These are phyloP conservation scores for Geophilus truncorum DNA, from an alignment of 2,888 invertebrate species.

Conservation along the genomic window DNA sequence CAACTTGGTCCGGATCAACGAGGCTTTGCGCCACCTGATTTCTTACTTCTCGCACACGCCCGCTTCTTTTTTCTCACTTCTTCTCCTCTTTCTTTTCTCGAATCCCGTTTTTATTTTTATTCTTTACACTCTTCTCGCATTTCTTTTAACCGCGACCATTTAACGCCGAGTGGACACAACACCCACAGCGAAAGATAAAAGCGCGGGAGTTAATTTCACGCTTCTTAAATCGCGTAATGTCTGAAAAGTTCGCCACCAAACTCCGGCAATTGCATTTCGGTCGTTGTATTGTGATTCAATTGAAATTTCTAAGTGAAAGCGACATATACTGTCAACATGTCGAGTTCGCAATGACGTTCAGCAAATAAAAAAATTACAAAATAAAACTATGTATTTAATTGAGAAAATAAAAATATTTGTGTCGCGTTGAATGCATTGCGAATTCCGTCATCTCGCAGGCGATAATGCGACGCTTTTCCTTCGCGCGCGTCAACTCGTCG, in stretches of 20 bases:
- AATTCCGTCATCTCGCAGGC: background rate
- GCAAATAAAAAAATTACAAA: too few species aligned
- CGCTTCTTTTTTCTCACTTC: too few species aligned
- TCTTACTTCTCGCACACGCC: background rate
- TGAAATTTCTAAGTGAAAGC: background rate
- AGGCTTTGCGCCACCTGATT: background rate
- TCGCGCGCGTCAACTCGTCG: background rate
- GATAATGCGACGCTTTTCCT: slow-evolving; percentile 8
- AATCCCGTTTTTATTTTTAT: background rate
- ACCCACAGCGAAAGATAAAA: background rate
- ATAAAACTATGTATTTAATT: background rate
- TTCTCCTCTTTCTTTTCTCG: background rate
- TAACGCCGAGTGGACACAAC: background rate
- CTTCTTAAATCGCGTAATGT: background rate
- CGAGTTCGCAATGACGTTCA: too few species aligned
- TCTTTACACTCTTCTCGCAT: background rate
- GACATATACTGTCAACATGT: too few species aligned
- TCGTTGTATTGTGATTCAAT: background rate
- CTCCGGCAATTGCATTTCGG: background rate
- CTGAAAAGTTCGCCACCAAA: background rate
- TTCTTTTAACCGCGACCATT: background rate
- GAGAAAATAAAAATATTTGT: background rate
- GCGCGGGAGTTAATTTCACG: background rate
- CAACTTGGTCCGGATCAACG: slow-evolving; percentile 1
- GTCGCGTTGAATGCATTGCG: background rate